Evolutionary conservation across 2,888 invertebrate species (phyloP).

Genomic region (Cryptus viduatorius): DNA sequence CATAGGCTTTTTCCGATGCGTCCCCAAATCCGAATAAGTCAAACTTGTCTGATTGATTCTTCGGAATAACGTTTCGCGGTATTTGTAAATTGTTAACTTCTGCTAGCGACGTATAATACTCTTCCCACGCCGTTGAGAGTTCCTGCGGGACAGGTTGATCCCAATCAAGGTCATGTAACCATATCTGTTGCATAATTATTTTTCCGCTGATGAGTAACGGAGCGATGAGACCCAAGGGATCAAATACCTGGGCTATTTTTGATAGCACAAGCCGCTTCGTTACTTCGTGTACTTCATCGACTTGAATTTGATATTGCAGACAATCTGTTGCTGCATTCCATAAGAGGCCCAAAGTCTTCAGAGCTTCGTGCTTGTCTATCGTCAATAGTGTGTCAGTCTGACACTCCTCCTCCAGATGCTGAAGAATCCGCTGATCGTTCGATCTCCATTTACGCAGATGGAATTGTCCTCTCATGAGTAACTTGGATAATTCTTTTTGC

Average conservation of each 20-base stretch:
- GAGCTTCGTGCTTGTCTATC: conserved; percentile 54
- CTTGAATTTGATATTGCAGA: too few species aligned
- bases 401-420: conserved; percentile 11
- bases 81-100: conserved; percentile 50
- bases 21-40: too few species aligned
- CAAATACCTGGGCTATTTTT: conserved; percentile 63
- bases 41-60: too few species aligned
- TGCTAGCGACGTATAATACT: conserved; percentile 35
- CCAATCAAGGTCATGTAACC: conserved; percentile 46
- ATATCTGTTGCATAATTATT: conserved; percentile 62
- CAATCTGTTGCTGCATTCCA: too few species aligned
- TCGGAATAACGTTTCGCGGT: too few species aligned
- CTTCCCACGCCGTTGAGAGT: conserved; percentile 15
- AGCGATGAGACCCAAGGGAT: conserved; percentile 63
- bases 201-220: conserved; percentile 64
- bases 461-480: conserved; percentile 48
- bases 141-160: conserved; percentile 34
- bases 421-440: conserved; percentile 28
- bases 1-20: too few species aligned
- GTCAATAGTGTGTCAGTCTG: conserved; percentile 44
- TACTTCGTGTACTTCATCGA: too few species aligned
- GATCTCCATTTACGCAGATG: conserved; percentile 63
- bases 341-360: conserved; percentile 53
- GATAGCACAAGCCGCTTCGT: conserved; percentile 62
- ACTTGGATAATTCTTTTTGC: conserved; percentile 36